Evolutionary conservation across 2,888 invertebrate genomes (phyloP), one percentile per base, ranked within the genome.

Genomic region (Hypsopygia costalis): DNA sequence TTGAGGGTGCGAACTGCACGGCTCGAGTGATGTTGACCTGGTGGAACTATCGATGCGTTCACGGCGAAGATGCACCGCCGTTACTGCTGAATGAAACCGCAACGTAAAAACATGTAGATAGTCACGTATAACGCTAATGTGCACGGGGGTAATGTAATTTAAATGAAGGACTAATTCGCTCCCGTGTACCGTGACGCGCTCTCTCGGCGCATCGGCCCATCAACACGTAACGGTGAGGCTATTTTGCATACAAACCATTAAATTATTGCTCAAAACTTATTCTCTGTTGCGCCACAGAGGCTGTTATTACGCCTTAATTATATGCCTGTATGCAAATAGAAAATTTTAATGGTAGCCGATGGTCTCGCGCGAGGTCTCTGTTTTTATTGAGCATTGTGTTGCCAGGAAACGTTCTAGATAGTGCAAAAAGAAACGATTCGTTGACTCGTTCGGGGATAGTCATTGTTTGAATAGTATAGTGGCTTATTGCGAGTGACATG

Each of bases 181-280:
- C 79, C 71, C 82, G 65, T 71, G 73, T 77, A 86, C 75, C 87
- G 82, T 86, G 85, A 87, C 86, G 82, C 66, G 65, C 77, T 79
- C 80, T 78, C 76, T 73, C 74, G 66, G 70, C 73, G 77, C 82
- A 80, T 68, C 78, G 75, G 79, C 76, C 78, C 83, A 85, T 85
- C 85, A 82, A 78, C 86, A 82, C 77, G 79, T 86, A 87, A 86
- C 88, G 82, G 86, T 75, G 72, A 61, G 68, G 72, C 82, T 86
- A 83, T 87, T 88, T 88, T 88, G 86, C 87, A 87, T 88, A 87
- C 83, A 81, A 81, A 80, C 86, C 85, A 87, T 88, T 85, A 86
- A 82, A 86, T 88, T 86, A 88, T 86, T 88, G 82, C 86, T 86
- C 76, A 85, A 87, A 87, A 87, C 80, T 85, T 81, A 88, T 86